Evolutionary conservation across 1,140 invertebrate genomes (phyloP), one percentile per base, ranked within the genome.

Genomic region (Eupeodes corollae): DNA sequence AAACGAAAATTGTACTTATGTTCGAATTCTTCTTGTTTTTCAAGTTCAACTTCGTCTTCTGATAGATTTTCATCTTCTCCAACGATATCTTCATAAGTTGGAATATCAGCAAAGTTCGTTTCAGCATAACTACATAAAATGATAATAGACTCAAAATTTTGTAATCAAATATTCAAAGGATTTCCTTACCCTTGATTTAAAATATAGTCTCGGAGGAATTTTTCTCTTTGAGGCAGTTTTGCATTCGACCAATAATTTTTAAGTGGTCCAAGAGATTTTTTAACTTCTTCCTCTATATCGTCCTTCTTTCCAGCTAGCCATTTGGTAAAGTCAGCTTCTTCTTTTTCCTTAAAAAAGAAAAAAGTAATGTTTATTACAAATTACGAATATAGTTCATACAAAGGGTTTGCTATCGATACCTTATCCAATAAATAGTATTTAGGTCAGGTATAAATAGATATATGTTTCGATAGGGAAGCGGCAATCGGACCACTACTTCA

Each of bases 1-100:
- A 87, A 98, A 55, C 94, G 78, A 67, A 94, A 96, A 72, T 98
- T 97, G 62, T 86, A 98, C 60, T 96, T 95, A 31, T 88, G 78
- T 61, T 98, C 94, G 75, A 96, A 98, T 68, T 87, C 77, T 40
- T 90, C 87, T 63, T 92, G 88, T 57, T 83, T 78, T 53, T 86
- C 79, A 13, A 91, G 73, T 51, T 79, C 76, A 52, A 78, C 71
- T 60, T 94, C 89, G 68, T 94, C 88, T 51, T 86, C 88, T 1
- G 84, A 87, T 45, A 88, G 70, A 51, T 80, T 80, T 0, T 55
- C 79, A 57, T 80, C 76, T 49, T 84, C 78, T 49, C 83, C 77
- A 21, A 83, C 69, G 50, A 80, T 74, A 56, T 85, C 79, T 54
- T 86, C 77, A 61, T 88, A 82, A 13, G 79, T 77, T 12, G 79